Base-by-base conservation (phyloP, 2,888 invertebrate genomes). In the Cataglyphis altisquamis region DNA sequence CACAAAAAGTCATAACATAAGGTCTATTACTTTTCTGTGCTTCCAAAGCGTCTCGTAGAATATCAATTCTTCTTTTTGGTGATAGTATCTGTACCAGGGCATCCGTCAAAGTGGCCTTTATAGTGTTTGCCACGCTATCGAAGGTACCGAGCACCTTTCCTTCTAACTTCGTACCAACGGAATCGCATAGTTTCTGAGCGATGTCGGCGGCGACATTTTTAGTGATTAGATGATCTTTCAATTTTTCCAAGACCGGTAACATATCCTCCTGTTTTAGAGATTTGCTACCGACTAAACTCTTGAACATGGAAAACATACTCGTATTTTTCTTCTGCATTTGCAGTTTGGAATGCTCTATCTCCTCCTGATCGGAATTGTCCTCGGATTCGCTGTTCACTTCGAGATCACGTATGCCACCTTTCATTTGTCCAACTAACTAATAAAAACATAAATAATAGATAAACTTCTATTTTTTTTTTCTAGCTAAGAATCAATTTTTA, bases 161-260 rank as follows among this genome's bases (percentile, higher is more conserved):
- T 93, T 98, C 98, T 41, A 99, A 96, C 94, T 98, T 98, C 1
- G 96, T 96, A 18, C 98, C 97, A 0, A 99, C 98, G 0, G 99
- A 99, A 80, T 99, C 98, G 94, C 99, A 99, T 36, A 99, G 96
- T 94, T 99, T 99, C 86, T 96, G 96, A 0, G 99, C 97, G 92
- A 99, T 99, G 91, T 99, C 99, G 0, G 98, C 95, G 15, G 99
- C 99, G 0, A 99, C 99, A 95, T 99, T 99, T 95, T 99, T 99
- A 0, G 97, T 96, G 91, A 99, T 99, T 80, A 99, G 96, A 94
- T 99, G 99, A 94, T 99, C 99, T 85, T 97, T 97, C 95, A 99
- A 96, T 95, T 99, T 98, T 72, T 99, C 99, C 91, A 99, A 95
- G 32, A 97, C 98, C 0, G 99, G 98, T 73, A 96, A 96, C 96